These are phyloP conservation scores for Nemopilema nomurai DNA, from an alignment of 30 jellyfish, hydroid and myxozoan genomes.

Conservation along the genomic window DNA sequence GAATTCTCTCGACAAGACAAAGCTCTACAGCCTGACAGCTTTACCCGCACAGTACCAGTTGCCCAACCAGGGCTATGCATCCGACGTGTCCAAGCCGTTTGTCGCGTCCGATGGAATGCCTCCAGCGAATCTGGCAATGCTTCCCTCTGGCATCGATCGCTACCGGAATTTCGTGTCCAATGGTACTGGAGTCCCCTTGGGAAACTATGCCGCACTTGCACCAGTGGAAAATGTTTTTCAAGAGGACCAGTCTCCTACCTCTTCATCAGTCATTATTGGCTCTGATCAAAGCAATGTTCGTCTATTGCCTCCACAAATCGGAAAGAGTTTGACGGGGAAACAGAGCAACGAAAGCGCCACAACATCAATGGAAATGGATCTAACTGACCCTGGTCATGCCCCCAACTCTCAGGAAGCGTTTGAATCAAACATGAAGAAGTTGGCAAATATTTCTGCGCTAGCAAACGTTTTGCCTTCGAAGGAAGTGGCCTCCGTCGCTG, in stretches of 20 bases:
- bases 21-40: background rate
- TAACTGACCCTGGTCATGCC: conserved; percentile 60
- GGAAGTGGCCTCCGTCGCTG: conserved; percentile 31
- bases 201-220: background rate
- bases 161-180: background rate
- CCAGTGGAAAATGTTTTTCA: background rate
- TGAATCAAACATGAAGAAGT: conserved; percentile 22
- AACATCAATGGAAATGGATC: conserved; percentile 40
- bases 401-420: conserved; percentile 8
- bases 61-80: background rate
- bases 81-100: background rate
- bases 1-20: background rate
- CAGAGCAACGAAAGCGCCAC: conserved; percentile 1
- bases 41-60: background rate
- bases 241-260: conserved; percentile 37
- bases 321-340: background rate
- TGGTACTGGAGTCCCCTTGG: conserved; percentile 23
- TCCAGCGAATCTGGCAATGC: conserved; percentile 10
- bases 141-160: background rate
- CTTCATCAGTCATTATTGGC: conserved; percentile 25
- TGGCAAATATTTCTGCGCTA: conserved; percentile 38
- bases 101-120: background rate
- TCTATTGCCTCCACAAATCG: background rate
- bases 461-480: conserved; percentile 59
- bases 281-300: background rate